Conservation (phyloP, 2,888 invertebrate genomes). For the Clostera curtula region DNA sequence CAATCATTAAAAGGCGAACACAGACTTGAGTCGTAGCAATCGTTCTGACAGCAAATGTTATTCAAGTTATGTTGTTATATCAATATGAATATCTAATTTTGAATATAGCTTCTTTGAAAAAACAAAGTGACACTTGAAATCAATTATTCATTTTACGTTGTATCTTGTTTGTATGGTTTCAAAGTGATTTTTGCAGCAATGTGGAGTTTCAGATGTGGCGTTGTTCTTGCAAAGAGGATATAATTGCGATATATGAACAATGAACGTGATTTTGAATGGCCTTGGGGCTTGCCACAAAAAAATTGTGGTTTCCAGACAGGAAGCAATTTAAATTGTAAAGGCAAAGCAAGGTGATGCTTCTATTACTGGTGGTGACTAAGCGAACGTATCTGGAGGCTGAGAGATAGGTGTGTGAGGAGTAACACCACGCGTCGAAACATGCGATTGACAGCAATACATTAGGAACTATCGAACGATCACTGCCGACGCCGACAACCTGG, state of each 20-base stretch:
- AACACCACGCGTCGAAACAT: slow-evolving; percentile 63
- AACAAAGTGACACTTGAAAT: too few relatives aligned
- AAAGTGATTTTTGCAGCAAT: too few relatives aligned
- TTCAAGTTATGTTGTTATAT: background rate
- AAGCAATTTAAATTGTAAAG: slow-evolving; percentile 41
- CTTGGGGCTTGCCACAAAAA: slow-evolving; percentile 9
- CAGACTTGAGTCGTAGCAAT: too few relatives aligned
- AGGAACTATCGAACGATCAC: slow-evolving; percentile 64
- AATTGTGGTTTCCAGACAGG: slow-evolving; percentile 19
- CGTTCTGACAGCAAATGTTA: too few relatives aligned
- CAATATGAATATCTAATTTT: background rate
- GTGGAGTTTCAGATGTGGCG: too few relatives aligned
- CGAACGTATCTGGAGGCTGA: slow-evolving; percentile 33
- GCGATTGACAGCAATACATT: slow-evolving; percentile 70
- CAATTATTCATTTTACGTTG: background rate
- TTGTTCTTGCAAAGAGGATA: too few relatives aligned
- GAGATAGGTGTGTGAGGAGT: slow-evolving; percentile 46
- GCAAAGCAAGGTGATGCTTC: slow-evolving; percentile 35
- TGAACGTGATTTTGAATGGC: slow-evolving; percentile 5
- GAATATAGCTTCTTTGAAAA: too few relatives aligned
- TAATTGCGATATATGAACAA: too few relatives aligned
- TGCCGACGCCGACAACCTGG: slow-evolving; percentile 44
- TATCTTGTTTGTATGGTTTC: too few relatives aligned
- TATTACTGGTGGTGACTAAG: slow-evolving; percentile 51
- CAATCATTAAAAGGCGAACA: background rate